Percentiles rank a stretch among this genome's conserved stretches.
Conservation (phyloP, 2,797 vertebrate species). For the Microctenopoma lineatum region DNA sequence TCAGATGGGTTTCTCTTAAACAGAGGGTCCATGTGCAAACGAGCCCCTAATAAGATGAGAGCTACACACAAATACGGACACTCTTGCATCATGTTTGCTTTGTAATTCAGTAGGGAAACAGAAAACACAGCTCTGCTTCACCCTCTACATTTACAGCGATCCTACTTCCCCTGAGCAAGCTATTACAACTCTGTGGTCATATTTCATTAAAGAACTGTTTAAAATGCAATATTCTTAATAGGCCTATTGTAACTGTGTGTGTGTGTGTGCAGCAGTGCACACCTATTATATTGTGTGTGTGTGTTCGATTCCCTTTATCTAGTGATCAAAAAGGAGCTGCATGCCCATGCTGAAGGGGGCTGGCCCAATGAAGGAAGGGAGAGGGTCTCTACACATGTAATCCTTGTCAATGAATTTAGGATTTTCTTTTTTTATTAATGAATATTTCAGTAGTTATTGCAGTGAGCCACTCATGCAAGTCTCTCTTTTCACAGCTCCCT, state of each 20-base stretch:
- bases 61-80: slow-evolving; percentile 46
- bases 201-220: slow-evolving; percentile 73
- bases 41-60: slow-evolving; percentile 33
- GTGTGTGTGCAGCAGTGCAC: slow-evolving; percentile 21
- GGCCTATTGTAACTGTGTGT: slow-evolving; percentile 62
- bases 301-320: slow-evolving; percentile 75
- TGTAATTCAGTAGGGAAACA: slow-evolving; percentile 63
- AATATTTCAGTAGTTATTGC: slow-evolving; percentile 87
- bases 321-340: slow-evolving; percentile 74
- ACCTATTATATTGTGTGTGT: slow-evolving; percentile 33
- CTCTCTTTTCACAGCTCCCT: slow-evolving; percentile 77
- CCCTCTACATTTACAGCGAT: slow-evolving; percentile 59
- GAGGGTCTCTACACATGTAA: slow-evolving; percentile 86
- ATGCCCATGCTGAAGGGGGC: slow-evolving; percentile 71
- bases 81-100: slow-evolving; percentile 69
- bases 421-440: slow-evolving; percentile 75
- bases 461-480: slow-evolving; percentile 75
- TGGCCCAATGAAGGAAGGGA: slow-evolving; percentile 71
- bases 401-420: slow-evolving; percentile 86
- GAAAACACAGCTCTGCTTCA: slow-evolving; percentile 54
- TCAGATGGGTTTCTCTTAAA: slow-evolving; percentile 14
- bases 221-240: slow-evolving; percentile 69
- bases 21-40: slow-evolving; percentile 10
- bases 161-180: slow-evolving; percentile 60
- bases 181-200: slow-evolving; percentile 67